Percentiles rank a stretch among this genome's conserved stretches.
These are phyloP conservation scores for Oscheius sp. DNA, from an alignment of 1,140 invertebrate genomes.

Conservation along the genomic window DNA sequence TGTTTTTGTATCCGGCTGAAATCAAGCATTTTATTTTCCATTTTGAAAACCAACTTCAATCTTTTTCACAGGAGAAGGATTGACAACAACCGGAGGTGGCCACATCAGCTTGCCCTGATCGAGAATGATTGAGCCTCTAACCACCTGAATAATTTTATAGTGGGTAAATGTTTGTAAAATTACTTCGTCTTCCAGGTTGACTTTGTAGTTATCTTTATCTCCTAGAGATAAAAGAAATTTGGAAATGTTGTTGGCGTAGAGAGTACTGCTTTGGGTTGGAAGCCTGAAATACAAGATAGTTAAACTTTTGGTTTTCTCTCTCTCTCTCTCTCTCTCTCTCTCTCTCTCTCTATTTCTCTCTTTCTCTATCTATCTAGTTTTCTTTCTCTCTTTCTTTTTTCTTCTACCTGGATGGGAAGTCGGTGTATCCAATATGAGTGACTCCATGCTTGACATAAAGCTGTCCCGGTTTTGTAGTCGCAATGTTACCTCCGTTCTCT, in stretches of 20 bases:
- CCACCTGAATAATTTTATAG: conserved; percentile 67
- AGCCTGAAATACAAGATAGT: conserved; percentile 66
- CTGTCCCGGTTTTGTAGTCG: conserved; percentile 78
- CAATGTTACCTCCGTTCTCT: conserved; percentile 82
- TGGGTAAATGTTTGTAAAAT: background rate
- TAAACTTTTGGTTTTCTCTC: background rate
- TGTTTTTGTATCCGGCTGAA: background rate
- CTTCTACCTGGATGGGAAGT: conserved; percentile 69
- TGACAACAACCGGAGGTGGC: conserved; percentile 69
- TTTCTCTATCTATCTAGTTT: no score
- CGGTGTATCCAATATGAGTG: conserved; percentile 77
- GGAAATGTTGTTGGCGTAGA: conserved; percentile 86
- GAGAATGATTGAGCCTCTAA: conserved; percentile 76
- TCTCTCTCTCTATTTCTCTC: no score
- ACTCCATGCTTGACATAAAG: conserved; percentile 75
- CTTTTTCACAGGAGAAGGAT: conserved; percentile 61
- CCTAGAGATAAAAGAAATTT: conserved; percentile 80
- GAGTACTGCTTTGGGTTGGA: conserved; percentile 79
- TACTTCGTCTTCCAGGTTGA: conserved; percentile 42
- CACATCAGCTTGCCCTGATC: conserved; percentile 75
- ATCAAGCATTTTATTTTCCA: no score
- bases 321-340: no score
- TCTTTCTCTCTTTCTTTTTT: background rate
- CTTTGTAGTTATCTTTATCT: conserved; percentile 47
- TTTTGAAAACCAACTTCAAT: background rate